Percentiles rank a stretch among this genome's conserved stretches.
These are phyloP conservation scores for Nycticebus coucang DNA, from an alignment of 2,113 vertebrate genomes.

Conservation along the genomic window DNA sequence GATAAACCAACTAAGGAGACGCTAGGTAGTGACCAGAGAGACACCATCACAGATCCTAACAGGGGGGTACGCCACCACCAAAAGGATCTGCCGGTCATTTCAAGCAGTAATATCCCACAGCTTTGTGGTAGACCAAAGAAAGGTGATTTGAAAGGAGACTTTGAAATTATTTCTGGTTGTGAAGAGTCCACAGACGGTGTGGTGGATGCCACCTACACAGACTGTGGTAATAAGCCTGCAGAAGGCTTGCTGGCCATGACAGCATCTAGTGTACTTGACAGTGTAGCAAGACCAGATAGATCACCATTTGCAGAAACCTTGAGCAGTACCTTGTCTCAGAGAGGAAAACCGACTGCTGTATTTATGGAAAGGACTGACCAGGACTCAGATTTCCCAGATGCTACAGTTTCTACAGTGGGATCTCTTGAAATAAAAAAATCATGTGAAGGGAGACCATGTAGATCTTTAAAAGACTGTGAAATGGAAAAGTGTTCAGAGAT, in stretches of 20 bases:
- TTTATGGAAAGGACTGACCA: not conserved
- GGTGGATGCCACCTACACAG: not conserved
- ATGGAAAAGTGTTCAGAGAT: not conserved
- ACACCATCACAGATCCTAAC: not conserved
- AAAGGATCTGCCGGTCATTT: not conserved
- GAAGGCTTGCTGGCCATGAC: not conserved
- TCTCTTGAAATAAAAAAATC: slow-evolving; percentile 60
- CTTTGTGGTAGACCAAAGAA: not conserved
- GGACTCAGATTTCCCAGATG: not conserved
- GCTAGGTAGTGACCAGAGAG: not conserved
- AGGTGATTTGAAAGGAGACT: slow-evolving; percentile 34
- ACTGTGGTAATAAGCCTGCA: not conserved
- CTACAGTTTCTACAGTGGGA: not conserved
- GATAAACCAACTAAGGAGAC: not conserved
- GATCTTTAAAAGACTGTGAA: slow-evolving; percentile 50
- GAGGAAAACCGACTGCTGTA: not conserved
- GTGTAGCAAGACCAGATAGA: not conserved
- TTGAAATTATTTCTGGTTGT: slow-evolving; percentile 11
- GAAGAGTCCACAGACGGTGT: not conserved
- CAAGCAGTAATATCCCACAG: not conserved
- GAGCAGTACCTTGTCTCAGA: slow-evolving; percentile 33
- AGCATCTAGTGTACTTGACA: fast-evolving
- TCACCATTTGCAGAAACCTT: not conserved
- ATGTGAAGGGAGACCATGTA: slow-evolving; percentile 17
- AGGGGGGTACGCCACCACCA: not conserved